These are phyloP conservation scores for Daphoenositta chrysoptera DNA, from an alignment of 2,113 vertebrate genomes.

Conservation along the genomic window DNA sequence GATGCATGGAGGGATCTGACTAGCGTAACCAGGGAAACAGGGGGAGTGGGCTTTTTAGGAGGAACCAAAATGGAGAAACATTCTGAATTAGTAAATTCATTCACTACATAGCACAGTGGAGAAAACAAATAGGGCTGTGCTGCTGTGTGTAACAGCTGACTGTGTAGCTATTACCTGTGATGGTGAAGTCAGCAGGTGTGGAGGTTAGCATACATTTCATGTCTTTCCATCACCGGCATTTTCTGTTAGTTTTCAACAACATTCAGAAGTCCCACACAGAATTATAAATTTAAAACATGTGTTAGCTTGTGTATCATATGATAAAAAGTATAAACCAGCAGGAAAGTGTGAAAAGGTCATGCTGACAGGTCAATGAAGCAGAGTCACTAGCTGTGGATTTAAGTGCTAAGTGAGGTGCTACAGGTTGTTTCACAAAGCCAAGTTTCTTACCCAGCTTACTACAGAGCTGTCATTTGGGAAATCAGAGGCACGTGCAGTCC, in stretches of 20 bases:
- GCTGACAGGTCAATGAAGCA: background rate
- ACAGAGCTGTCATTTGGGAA: background rate
- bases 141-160: background rate
- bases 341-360: background rate
- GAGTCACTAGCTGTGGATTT: background rate
- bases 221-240: background rate
- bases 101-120: background rate
- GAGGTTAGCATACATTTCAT: background rate
- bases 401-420: background rate
- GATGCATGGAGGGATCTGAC: background rate
- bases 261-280: background rate
- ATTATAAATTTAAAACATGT: background rate
- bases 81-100: background rate
- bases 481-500: background rate
- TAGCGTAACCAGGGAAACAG: background rate
- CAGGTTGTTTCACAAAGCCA: background rate
- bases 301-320: background rate
- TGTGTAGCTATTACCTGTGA: background rate
- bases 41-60: background rate
- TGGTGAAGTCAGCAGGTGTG: background rate
- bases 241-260: background rate
- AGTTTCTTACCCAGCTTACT: background rate
- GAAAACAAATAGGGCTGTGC: background rate
- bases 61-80: background rate
- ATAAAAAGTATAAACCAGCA: background rate